Percentiles rank a stretch among this genome's conserved stretches.
Conservation (phyloP, 2,797 vertebrate species). For the Erethizon dorsatum region DNA sequence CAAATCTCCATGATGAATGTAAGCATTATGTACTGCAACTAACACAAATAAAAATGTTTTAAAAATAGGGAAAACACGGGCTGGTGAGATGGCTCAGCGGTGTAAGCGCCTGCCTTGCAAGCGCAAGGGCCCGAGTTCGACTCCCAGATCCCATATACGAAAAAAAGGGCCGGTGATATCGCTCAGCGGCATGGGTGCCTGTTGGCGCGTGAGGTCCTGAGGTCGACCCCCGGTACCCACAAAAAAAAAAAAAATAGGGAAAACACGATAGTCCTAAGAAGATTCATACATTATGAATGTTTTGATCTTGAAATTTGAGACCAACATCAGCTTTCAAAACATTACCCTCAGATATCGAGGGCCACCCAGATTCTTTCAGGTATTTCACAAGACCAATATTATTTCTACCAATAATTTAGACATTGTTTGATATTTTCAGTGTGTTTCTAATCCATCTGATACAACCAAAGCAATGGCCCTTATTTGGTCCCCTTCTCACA, state of each 20-base stretch:
- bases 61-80: background rate
- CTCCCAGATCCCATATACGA: too few relatives aligned
- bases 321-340: background rate
- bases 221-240: too few relatives aligned
- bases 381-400: background rate
- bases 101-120: too few relatives aligned
- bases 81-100: too few relatives aligned
- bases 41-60: background rate
- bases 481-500: too few relatives aligned
- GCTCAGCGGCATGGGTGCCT: too few relatives aligned
- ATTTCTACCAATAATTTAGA: background rate
- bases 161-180: too few relatives aligned
- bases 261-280: background rate
- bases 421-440: background rate
- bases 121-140: too few relatives aligned
- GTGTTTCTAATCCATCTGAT: background rate
- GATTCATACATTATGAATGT: background rate
- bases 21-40: fast-evolving
- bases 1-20: background rate
- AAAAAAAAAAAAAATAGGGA: background rate
- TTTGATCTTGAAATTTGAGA: background rate
- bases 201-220: too few relatives aligned
- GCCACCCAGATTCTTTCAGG: fast-evolving
- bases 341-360: background rate
- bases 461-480: background rate